Evolutionary conservation across 1,140 invertebrate species (phyloP), one percentile per base, ranked within the genome.

Genomic region (Marisa cornuarietis): DNA sequence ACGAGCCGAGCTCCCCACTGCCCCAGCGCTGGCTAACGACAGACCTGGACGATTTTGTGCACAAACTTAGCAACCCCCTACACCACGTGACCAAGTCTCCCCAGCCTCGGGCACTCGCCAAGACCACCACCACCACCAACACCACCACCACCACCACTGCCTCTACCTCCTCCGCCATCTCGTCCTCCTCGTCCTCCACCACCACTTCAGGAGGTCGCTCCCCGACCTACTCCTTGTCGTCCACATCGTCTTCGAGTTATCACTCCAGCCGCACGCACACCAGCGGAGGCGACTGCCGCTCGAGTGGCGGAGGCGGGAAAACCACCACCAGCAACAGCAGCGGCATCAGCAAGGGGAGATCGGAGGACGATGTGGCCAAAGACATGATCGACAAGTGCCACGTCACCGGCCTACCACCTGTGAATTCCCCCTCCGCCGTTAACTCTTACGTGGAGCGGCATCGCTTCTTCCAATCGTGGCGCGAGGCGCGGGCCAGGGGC

Each of bases 21-120:
- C 26, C 78, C 20, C 78, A 83, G 16, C 75, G 68, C 18, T 83
- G 83, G 83, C 42, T 66, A 18, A 24, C 63, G 13, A 54, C 58
- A 20, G 81, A 84, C 54, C 81, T 84, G 54, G 81, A 82, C 58
- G 81, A 79, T 49, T 82, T 84, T 26, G 79, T 84, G 11, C 79
- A 68, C 7, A 75, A 82, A 66, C 71, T 84, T 31, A 82, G 81
- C 68, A 82, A 84, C 71, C 83, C 83, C 7, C 72, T 79, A 52
- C 80, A 82, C 76, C 78, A 83, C 26, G 80, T 81, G n/a, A 78
- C 75, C 71, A 84, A 81, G 65, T 42, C 73, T 9, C 11, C 65
- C 49, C 69, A 71, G 24, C 1, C 65, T 68, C 31, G 24, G 4
- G 14, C 66, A 26, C 22, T 24, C 54, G 20, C 69, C 73, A 71